These are phyloP conservation scores for Brachionus paranguensis DNA, from an alignment of 1,140 invertebrate species.

Conservation along the genomic window DNA sequence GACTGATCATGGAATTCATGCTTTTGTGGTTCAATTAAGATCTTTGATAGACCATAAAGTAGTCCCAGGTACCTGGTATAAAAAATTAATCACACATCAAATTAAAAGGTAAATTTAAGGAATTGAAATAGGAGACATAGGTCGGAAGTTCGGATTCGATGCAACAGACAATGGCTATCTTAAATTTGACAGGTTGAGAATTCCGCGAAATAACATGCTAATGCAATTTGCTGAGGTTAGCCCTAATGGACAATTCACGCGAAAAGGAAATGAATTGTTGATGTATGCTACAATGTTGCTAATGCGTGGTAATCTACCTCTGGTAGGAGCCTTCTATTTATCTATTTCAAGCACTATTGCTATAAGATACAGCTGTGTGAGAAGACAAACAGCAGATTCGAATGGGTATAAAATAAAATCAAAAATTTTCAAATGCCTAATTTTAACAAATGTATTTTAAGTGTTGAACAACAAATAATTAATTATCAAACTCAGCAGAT, in stretches of 20 bases:
- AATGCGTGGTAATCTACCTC: constrained; percentile 68
- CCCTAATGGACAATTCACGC: constrained; percentile 61
- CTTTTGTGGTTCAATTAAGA: constrained; percentile 83
- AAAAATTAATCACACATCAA: neutral
- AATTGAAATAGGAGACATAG: constrained; percentile 74
- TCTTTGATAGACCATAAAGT: constrained; percentile 78
- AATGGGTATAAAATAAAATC: constrained; percentile 61
- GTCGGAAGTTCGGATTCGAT: constrained; percentile 79
- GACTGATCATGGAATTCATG: constrained; percentile 77
- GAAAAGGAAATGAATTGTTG: constrained; percentile 70
- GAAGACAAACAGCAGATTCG: constrained; percentile 76
- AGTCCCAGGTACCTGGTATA: constrained; percentile 61
- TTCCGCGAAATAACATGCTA: constrained; percentile 75
- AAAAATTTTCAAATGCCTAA: neutral
- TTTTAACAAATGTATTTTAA: constrained; percentile 54
- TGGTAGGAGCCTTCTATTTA: constrained; percentile 52
- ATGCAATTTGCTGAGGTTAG: constrained; percentile 77
- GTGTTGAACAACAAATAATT: constrained; percentile 77
- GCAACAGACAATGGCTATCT: constrained; percentile 79
- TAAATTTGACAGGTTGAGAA: constrained; percentile 71
- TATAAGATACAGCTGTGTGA: constrained; percentile 73
- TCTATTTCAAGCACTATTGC: constrained; percentile 75
- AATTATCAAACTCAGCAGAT: constrained; percentile 88
- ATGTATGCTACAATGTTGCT: constrained; percentile 92
- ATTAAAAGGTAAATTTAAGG: neutral